These are phyloP conservation scores for Cnemophilus loriae DNA, from an alignment of 2,113 vertebrate genomes.

Conservation along the genomic window DNA sequence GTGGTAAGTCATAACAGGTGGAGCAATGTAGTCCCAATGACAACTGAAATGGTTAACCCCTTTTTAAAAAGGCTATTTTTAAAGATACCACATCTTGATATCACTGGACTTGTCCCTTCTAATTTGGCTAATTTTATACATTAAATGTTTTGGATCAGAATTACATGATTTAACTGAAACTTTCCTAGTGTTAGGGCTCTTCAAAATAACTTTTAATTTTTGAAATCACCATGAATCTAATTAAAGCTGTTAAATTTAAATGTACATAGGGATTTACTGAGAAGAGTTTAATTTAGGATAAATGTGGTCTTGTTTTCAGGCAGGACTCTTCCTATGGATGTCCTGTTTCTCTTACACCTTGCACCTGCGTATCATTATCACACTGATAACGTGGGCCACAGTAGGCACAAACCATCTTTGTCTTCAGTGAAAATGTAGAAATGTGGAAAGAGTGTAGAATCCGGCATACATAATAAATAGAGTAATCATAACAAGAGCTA, in stretches of 20 bases:
- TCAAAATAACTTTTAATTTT: background rate
- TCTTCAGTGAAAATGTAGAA: background rate
- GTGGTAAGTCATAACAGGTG: background rate
- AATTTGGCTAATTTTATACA: background rate
- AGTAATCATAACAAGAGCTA: background rate
- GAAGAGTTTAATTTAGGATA: background rate
- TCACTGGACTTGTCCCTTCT: background rate
- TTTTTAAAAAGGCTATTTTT: background rate
- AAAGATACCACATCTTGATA: background rate
- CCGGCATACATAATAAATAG: background rate
- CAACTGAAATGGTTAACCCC: background rate
- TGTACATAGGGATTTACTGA: background rate
- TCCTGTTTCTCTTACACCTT: background rate
- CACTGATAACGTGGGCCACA: background rate
- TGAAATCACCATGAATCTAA: background rate
- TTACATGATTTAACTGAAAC: background rate
- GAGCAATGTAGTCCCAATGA: background rate
- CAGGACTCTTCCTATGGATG: background rate
- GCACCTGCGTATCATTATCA: background rate
- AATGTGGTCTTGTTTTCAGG: background rate
- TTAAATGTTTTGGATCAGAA: background rate
- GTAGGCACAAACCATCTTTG: background rate
- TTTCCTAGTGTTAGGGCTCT: background rate
- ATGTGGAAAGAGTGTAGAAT: background rate
- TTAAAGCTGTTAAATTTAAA: background rate